Evolutionary conservation across 2,113 vertebrate species (phyloP).

Genomic region (Phrynosoma blainvillii): DNA sequence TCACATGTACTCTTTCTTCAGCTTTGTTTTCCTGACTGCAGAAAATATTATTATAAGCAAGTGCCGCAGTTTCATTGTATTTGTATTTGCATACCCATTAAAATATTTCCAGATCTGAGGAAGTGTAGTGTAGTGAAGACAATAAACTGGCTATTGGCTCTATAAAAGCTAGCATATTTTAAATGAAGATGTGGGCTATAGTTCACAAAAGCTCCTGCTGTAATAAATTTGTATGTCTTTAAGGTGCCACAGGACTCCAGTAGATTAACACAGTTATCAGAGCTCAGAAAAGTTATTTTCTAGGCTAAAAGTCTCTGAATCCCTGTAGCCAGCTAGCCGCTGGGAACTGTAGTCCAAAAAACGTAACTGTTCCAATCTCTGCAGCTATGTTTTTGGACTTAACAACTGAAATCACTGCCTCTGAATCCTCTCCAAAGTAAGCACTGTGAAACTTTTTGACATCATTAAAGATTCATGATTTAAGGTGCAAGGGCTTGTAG

Average conservation of each 20-base stretch:
- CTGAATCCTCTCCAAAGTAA: background rate
- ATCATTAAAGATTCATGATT: background rate
- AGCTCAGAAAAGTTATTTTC: too few species aligned
- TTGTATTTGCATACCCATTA: background rate
- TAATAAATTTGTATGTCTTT: background rate
- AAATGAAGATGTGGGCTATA: background rate
- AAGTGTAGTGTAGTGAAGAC: too few species aligned
- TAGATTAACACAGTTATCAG: too few species aligned
- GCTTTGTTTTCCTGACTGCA: background rate
- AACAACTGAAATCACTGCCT: background rate
- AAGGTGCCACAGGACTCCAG: background rate
- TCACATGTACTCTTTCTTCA: too few species aligned
- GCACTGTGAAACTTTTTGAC: too few species aligned
- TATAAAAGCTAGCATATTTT: too few species aligned
- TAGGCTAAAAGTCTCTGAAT: too few species aligned
- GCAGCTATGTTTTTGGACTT: too few species aligned
- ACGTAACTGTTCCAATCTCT: too few species aligned
- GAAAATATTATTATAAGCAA: background rate
- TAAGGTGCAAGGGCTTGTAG: background rate
- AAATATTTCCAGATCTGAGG: background rate
- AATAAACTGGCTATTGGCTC: too few species aligned
- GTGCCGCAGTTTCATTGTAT: background rate
- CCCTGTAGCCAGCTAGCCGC: too few species aligned
- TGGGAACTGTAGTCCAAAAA: too few species aligned
- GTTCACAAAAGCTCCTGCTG: background rate